Evolutionary conservation across 1,140 invertebrate species (phyloP), one percentile per base, ranked within the genome.

Genomic region (Amphibalanus amphitrite): DNA sequence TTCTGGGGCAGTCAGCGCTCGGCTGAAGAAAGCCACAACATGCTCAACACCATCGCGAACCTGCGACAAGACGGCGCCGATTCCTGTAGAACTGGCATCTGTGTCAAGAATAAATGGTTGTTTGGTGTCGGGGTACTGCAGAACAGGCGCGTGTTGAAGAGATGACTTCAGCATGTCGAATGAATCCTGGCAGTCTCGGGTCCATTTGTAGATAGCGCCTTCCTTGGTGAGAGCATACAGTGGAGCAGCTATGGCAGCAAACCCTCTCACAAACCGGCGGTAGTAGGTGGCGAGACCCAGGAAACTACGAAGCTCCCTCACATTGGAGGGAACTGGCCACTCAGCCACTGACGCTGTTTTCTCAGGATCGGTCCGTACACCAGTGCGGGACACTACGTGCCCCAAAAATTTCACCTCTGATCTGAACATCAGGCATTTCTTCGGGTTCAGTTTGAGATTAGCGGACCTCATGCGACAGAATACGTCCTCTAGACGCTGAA

Each of bases 371-470:
- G 47, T 59, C 23, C 23, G 1, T 23, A 59, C 17, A 13, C 20
- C 47, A 1, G 13, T 23, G 13, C 20, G 1, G 17, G 47, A 59
- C 20, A 59, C 47, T 20, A 20, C 13, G 20, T 23, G 47, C 20
- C 47, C 47, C 10, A 74, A 67, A 29, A 29, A 74, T 29, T 10
- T 29, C 17, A 74, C 73, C 69, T 74, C 69, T 33, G 29, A 30
- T 13, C 26, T 4, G 47, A 73, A 70, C 25, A 70, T 1, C 28
- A n/a, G 1, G 33, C 72, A 73, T 20, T 73, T 73, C 25, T 40
- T 28, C 17, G 73, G 64, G 29, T 69, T 73, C 20, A 73, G 29
- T 72, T 73, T 73, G 8, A 73, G 71, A 29, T 73, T 71, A n/a
- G 70, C 71, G 23, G 26, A 47, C 67, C 30, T 72, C 3, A 72